Conservation (phyloP, 2,113 vertebrate genomes). For the Probosciger aterrimus region DNA sequence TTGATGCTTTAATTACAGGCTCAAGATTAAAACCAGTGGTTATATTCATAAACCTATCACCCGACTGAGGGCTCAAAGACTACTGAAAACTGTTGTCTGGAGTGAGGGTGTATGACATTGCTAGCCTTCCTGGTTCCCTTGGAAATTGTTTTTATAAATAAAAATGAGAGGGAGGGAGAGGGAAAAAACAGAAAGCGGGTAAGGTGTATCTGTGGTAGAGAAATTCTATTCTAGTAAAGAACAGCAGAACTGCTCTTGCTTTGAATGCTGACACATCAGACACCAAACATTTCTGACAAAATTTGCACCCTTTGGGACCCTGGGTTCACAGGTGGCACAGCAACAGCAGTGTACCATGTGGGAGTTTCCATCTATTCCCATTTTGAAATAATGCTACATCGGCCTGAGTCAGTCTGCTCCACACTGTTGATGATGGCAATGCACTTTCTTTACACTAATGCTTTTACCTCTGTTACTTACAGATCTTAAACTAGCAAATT, state of each 20-base stretch:
- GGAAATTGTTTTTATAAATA: background rate
- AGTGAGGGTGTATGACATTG: background rate
- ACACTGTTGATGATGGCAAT: background rate
- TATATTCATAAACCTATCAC: background rate
- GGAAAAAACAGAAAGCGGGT: background rate
- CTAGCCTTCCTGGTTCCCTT: background rate
- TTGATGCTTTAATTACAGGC: background rate
- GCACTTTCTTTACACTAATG: background rate
- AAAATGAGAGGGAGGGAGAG: background rate
- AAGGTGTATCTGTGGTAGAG: background rate
- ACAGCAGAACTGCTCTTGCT: background rate
- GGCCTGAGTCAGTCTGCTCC: background rate
- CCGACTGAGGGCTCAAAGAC: background rate
- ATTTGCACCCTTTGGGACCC: background rate
- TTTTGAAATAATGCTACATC: background rate
- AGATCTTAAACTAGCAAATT: background rate
- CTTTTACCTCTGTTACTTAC: background rate
- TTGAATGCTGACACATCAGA: background rate
- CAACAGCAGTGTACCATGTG: accelerated
- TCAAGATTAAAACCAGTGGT: background rate
- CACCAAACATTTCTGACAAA: background rate
- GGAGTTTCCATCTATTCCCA: background rate
- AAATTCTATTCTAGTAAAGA: background rate
- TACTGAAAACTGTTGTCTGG: background rate
- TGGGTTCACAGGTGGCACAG: background rate